Conservation (phyloP, 2,797 vertebrate genomes). For the Sebastes vulpes region DNA sequence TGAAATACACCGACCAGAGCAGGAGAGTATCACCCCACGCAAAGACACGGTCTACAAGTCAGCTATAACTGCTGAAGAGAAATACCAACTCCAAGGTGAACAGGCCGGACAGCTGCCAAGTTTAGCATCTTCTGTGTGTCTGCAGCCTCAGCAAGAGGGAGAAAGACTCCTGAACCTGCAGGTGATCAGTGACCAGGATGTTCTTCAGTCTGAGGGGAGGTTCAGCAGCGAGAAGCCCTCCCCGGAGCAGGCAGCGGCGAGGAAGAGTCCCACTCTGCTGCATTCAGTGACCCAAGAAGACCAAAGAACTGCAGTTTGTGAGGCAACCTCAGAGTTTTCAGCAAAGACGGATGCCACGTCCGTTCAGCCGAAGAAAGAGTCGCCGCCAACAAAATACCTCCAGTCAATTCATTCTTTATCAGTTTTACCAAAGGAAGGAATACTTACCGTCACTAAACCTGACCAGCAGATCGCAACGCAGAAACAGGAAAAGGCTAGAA, state of each 20-base stretch:
- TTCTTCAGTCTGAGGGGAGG: slow-evolving; percentile 78
- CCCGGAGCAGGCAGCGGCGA: slow-evolving; percentile 51
- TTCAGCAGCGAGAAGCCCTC: slow-evolving; percentile 71
- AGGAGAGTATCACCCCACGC: slow-evolving; percentile 55
- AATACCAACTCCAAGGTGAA: slow-evolving; percentile 75
- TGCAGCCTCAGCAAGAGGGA: slow-evolving; percentile 69
- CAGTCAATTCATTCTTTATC: slow-evolving; percentile 69
- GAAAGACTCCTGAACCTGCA: slow-evolving; percentile 78
- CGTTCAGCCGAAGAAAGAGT: slow-evolving; percentile 69
- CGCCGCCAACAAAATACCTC: slow-evolving; percentile 63
- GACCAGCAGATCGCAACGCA: slow-evolving; percentile 73
- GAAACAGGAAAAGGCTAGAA: slow-evolving; percentile 80
- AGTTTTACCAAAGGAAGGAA: slow-evolving; percentile 84
- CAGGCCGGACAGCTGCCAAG: slow-evolving; percentile 44
- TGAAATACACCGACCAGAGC: slow-evolving; percentile 57
- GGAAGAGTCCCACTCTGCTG: slow-evolving; percentile 72
- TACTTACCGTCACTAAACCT: slow-evolving; percentile 67
- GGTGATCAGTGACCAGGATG: slow-evolving; percentile 74
- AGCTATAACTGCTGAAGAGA: slow-evolving; percentile 81
- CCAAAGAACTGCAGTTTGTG: slow-evolving; percentile 67
- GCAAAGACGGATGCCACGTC: slow-evolving; percentile 19
- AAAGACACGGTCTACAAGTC: slow-evolving; percentile 76
- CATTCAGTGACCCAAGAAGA: slow-evolving; percentile 77
- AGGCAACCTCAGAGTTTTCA: slow-evolving; percentile 71
- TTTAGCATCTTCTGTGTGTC: slow-evolving; percentile 47